Conservation (phyloP, 1,140 invertebrate genomes). For the Telenomus remus region DNA sequence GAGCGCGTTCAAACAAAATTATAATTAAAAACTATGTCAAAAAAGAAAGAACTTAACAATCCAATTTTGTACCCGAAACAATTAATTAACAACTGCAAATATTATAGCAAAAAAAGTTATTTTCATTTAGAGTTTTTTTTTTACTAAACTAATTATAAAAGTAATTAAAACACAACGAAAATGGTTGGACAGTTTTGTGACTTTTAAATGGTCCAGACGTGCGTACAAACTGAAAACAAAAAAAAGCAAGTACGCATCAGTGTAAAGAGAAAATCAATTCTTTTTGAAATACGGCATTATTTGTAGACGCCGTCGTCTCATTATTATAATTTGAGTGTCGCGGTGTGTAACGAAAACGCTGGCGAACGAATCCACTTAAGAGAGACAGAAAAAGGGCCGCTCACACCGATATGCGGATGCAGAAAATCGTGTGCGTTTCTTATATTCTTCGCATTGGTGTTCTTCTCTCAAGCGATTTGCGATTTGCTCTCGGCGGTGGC, state of each 20-base stretch:
- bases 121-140: no score
- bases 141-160: no score
- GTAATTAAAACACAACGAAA: no score
- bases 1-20: no score
- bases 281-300: conserved; percentile 52
- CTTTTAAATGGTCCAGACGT: no score
- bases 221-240: background rate
- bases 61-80: no score
- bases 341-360: conserved; percentile 40
- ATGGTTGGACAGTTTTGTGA: no score
- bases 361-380: conserved; percentile 47
- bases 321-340: conserved; percentile 53
- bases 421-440: conserved; percentile 31
- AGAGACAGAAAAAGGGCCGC: conserved; percentile 30
- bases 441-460: conserved; percentile 3
- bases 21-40: no score
- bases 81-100: no score
- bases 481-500: conserved; percentile 21
- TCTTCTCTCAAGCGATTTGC: conserved; percentile 34
- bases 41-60: no score
- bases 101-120: no score
- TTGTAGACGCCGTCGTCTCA: conserved; percentile 41
- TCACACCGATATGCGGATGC: conserved; percentile 9
- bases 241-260: conserved; percentile 5
- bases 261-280: conserved; percentile 35